Conservation (phyloP, 2,113 vertebrate genomes). For the Mastomys coucha region DNA sequence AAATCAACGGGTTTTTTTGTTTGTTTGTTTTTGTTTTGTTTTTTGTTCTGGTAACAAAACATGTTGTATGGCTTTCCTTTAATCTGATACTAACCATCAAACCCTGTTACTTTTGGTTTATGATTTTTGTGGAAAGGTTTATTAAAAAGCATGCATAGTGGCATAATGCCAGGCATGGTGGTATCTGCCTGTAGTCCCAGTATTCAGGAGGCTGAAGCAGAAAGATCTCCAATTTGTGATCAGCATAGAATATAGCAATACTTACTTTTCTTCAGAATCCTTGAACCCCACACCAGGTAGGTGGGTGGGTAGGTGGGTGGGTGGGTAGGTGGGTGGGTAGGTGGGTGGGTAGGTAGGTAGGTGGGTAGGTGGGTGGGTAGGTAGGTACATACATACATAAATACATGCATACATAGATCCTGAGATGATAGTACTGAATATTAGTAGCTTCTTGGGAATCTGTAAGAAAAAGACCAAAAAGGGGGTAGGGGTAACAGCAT, state of each 20-base stretch:
- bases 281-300: not conserved
- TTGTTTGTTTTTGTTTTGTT: too few relatives aligned
- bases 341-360: too few relatives aligned
- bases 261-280: not conserved
- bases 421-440: not conserved
- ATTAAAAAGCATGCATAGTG: not conserved
- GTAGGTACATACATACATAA: not conserved
- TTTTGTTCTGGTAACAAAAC: slow-evolving; percentile 43
- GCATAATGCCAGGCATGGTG: not conserved
- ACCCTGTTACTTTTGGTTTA: not conserved
- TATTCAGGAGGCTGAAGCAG: not conserved
- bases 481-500: too few relatives aligned
- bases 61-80: not conserved
- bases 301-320: too few relatives aligned
- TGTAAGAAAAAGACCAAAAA: not conserved
- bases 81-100: not conserved
- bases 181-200: not conserved
- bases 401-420: too few relatives aligned
- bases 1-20: not conserved
- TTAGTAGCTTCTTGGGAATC: slow-evolving; percentile 8
- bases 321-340: not conserved
- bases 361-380: not conserved
- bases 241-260: not conserved
- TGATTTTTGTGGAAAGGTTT: slow-evolving; percentile 18
- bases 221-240: not conserved